Evolutionary conservation across 2,888 invertebrate species (phyloP).

Genomic region (Drosophila histrio): DNA sequence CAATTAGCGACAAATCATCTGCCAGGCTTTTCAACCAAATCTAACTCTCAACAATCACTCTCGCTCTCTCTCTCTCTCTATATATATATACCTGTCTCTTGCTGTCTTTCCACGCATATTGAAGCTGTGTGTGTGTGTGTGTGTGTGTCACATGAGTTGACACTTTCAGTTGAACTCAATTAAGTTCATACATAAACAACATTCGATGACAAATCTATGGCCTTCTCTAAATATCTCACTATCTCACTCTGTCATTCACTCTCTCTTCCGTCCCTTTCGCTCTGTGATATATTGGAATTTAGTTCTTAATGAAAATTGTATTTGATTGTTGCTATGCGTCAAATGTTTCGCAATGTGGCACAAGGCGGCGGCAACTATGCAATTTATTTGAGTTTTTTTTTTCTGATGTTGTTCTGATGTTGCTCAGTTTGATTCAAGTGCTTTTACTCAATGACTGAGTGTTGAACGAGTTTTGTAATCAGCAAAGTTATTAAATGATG

Average conservation of each 20-base stretch:
- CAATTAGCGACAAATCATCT: constrained; percentile 40
- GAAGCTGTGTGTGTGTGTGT: too few species aligned
- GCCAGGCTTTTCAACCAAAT: constrained; percentile 25
- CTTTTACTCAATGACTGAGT: constrained; percentile 2
- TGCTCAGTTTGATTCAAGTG: constrained; percentile 8
- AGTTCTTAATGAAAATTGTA: constrained; percentile 65
- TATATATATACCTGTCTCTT: too few species aligned
- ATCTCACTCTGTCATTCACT: not conserved
- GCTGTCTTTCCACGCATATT: too few species aligned
- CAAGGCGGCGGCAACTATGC: constrained; percentile 36
- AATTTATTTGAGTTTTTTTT: constrained; percentile 41
- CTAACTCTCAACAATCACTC: not conserved
- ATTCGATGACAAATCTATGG: constrained; percentile 66
- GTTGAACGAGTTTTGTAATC: constrained; percentile 24
- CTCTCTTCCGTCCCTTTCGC: not conserved
- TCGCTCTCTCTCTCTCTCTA: not conserved
- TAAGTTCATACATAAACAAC: constrained; percentile 74
- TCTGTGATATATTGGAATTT: constrained; percentile 38
- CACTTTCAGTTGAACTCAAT: constrained; percentile 82
- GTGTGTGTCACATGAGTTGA: constrained; percentile 75
- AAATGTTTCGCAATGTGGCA: constrained; percentile 50
- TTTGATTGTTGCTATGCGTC: constrained; percentile 70
- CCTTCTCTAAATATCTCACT: constrained; percentile 21
- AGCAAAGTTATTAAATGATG: constrained; percentile 17
- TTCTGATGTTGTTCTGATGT: constrained; percentile 15